Conservation (phyloP, 2,888 invertebrate species). For the Linnaemya tessellans region DNA sequence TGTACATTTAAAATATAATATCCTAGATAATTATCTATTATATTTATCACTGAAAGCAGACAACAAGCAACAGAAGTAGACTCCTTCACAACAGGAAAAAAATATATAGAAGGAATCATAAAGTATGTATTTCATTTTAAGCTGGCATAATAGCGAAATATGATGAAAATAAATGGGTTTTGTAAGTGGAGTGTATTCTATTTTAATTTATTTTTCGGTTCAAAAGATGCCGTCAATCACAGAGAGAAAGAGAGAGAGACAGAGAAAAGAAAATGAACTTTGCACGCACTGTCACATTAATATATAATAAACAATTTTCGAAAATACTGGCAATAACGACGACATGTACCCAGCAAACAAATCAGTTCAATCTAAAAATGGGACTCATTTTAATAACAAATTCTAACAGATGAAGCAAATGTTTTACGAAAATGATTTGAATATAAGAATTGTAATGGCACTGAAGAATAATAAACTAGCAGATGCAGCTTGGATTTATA, state of each 20-base stretch:
- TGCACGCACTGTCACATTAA: not conserved
- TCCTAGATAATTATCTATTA: constrained; percentile 47
- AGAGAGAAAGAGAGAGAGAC: not conserved
- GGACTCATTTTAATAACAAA: not conserved
- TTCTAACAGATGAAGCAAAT: not conserved
- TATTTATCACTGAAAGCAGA: constrained; percentile 6
- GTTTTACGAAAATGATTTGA: not conserved
- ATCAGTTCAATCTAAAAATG: constrained; percentile 1
- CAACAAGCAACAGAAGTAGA: not conserved
- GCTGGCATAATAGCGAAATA: constrained; percentile 54
- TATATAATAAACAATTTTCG: constrained; percentile 12
- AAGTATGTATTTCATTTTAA: constrained; percentile 44
- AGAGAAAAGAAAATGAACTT: not conserved
- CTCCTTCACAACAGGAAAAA: not conserved
- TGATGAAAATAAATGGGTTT: constrained; percentile 48
- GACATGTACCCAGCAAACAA: not conserved
- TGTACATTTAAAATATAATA: constrained; percentile 30
- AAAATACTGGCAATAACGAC: not conserved
- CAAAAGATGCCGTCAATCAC: constrained; percentile 55
- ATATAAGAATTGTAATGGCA: too few species aligned
- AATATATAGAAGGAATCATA: constrained; percentile 7
- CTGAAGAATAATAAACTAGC: too few species aligned
- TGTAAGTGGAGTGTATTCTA: constrained; percentile 33
- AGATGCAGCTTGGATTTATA: too few species aligned
- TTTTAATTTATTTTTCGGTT: constrained; percentile 33